These are phyloP conservation scores for Hecatera dysodea DNA, from an alignment of 2,888 invertebrate genomes.

Conservation along the genomic window DNA sequence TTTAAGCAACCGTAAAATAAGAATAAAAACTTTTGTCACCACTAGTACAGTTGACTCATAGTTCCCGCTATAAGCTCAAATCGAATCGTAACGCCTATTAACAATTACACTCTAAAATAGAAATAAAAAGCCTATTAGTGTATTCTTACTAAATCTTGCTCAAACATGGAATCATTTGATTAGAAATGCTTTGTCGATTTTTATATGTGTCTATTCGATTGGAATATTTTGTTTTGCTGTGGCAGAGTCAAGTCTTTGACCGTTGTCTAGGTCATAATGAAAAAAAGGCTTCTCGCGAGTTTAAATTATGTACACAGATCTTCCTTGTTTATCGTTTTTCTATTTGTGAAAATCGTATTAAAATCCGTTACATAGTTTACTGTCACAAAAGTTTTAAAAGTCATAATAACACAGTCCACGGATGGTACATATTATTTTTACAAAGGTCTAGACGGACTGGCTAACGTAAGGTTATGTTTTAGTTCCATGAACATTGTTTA, in stretches of 20 bases:
- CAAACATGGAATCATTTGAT: conserved; percentile 41
- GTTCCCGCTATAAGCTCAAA: conserved; percentile 48
- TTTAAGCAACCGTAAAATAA: conserved; percentile 48
- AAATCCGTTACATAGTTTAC: too few relatives aligned
- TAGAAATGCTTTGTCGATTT: conserved; percentile 7
- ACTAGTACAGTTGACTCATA: conserved; percentile 59
- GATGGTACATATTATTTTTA: too few relatives aligned
- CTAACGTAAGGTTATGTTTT: too few relatives aligned
- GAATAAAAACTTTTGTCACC: conserved; percentile 39
- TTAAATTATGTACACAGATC: too few relatives aligned
- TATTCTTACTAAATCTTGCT: conserved; percentile 53
- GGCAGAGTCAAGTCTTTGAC: background rate
- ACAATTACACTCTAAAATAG: conserved; percentile 54
- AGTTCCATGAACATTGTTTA: too few relatives aligned
- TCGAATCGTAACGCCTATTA: conserved; percentile 60
- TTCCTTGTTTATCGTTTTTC: too few relatives aligned
- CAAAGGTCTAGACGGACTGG: too few relatives aligned
- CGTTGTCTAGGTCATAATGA: too few relatives aligned
- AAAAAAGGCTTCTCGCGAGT: too few relatives aligned
- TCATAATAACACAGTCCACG: too few relatives aligned
- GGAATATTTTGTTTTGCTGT: conserved; percentile 7
- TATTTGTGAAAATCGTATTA: too few relatives aligned
- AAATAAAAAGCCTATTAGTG: conserved; percentile 43
- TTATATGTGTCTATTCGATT: conserved; percentile 14
- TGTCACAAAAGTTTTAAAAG: too few relatives aligned